Evolutionary conservation across 2,113 vertebrate species (phyloP).

Genomic region (Calyptommatus sinebrachiatus): DNA sequence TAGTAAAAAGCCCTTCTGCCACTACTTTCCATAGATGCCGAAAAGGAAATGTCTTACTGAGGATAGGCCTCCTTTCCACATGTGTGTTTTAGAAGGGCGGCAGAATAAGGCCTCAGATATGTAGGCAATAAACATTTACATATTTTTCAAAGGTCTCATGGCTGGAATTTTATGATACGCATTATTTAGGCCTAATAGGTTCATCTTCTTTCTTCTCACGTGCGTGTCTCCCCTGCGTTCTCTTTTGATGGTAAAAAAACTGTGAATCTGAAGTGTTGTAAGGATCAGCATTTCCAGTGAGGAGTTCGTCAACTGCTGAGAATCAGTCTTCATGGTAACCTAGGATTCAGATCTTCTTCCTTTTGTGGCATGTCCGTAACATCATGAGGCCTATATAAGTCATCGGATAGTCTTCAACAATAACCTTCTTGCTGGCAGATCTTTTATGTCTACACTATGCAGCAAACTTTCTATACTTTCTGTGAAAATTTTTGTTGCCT

Average conservation of each 20-base stretch:
- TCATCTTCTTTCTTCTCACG: neutral
- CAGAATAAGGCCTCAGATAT: neutral
- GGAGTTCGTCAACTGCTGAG: neutral
- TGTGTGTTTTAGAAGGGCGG: neutral
- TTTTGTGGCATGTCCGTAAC: neutral
- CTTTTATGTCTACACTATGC: neutral
- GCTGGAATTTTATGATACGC: neutral
- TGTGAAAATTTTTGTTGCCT: neutral
- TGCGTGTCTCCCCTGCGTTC: neutral
- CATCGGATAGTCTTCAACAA: neutral
- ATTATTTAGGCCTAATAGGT: neutral
- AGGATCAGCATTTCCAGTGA: neutral
- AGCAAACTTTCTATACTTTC: neutral
- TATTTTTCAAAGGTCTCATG: neutral
- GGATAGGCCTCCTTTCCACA: neutral
- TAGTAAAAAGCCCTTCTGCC: neutral
- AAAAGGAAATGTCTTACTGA: neutral
- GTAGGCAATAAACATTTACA: neutral
- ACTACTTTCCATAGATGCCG: neutral
- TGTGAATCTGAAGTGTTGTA: neutral
- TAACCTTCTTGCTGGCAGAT: neutral
- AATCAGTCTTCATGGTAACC: neutral
- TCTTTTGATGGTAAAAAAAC: neutral
- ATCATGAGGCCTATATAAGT: neutral
- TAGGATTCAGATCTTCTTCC: neutral